Evolutionary conservation across 2,888 invertebrate species (phyloP), one percentile per base, ranked within the genome.

Genomic region (Ormyrus labotus): DNA sequence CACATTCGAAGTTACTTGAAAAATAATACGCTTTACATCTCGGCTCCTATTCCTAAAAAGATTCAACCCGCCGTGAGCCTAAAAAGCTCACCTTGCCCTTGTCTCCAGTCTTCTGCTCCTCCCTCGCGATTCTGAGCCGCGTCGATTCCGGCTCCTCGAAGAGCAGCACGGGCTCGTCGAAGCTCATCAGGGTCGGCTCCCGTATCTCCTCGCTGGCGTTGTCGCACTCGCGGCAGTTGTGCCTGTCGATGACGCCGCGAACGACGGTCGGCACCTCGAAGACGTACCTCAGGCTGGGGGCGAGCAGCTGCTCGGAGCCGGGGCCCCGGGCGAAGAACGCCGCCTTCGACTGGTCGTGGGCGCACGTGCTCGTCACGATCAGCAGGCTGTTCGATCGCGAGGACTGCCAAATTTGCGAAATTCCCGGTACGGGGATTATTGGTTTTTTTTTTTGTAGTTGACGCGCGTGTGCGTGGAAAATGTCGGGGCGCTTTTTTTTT

Each of bases 251-350:
- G 5, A 81, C 47, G 34, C 5, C 11, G 50, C 67, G 81, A 3
- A 81, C 13, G 19, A 13, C 13, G 0, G 10, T 9, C 3, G 78
- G 78, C 10, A 81, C 2, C 13, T 71, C 55, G 7, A 10, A 7
- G 0, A 81, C 50, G 3, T 0, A 11, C 13, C 11, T 45, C 6
- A 65, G 45, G 8, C 51, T 77, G 9, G 83, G 83, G 4, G 83
- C 81, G 0, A 58, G 61, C 51, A 89, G 70, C 5, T 63, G 53
- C 13, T 71, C 81, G 1, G 83, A 79, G 19, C 85, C 84, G 2
- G 87, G 86, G n/a, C 89, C 89, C 68, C 83, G 75, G 0, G 86
- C 87, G 63, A 84, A 83, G n/a, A 85, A 85, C 10, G 86, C 84
- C 11, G 85, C 81, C 0, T 82, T 70, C 19, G 2, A 13, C 1